Evolutionary conservation across 2,888 invertebrate species (phyloP).

Genomic region (Rapana venosa): DNA sequence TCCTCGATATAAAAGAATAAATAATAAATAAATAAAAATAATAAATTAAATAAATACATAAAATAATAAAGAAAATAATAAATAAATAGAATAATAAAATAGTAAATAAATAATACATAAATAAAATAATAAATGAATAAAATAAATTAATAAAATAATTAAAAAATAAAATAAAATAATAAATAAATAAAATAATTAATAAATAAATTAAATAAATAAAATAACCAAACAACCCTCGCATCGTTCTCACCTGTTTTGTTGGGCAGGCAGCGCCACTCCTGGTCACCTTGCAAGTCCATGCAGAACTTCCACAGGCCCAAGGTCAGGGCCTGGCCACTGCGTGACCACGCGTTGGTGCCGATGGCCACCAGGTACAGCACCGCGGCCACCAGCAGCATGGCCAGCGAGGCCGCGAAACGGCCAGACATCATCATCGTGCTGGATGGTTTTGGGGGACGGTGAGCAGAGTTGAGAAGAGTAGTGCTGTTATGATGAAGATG

Average conservation of each 20-base stretch:
- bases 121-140: neutral
- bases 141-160: neutral
- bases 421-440: slow-evolving; percentile 53
- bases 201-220: no score
- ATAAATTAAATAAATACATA: no score
- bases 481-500: neutral
- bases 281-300: slow-evolving; percentile 41
- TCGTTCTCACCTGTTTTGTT: slow-evolving; percentile 54
- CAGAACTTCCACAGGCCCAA: slow-evolving; percentile 63
- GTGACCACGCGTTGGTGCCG: slow-evolving; percentile 59
- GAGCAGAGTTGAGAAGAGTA: neutral
- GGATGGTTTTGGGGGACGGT: neutral
- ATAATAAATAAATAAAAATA: no score
- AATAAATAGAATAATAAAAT: no score
- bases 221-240: no score
- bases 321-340: slow-evolving; percentile 54
- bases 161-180: neutral
- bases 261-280: slow-evolving; percentile 51
- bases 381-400: slow-evolving; percentile 54
- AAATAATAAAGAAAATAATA: no score
- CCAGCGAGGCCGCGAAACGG: slow-evolving; percentile 55
- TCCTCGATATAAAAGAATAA: no score
- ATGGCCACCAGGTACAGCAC: slow-evolving; percentile 55
- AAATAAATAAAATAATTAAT: neutral
- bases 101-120: no score